Conservation (phyloP, 2,113 vertebrate species). For the Pluvialis apricaria region DNA sequence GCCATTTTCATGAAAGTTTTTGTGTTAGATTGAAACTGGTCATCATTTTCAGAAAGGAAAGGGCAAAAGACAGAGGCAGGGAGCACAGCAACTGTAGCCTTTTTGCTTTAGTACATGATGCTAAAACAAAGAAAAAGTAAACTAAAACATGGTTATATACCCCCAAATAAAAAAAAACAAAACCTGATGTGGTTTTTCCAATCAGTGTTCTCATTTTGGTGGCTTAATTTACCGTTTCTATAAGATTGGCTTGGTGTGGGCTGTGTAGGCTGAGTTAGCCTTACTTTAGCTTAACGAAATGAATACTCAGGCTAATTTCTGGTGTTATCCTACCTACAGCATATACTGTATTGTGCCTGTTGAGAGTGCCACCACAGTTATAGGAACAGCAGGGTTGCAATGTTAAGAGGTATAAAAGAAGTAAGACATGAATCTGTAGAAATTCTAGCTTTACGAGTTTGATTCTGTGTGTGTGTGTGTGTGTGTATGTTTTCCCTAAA, state of each 20-base stretch:
- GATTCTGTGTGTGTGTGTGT: not conserved
- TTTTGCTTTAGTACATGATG: not conserved
- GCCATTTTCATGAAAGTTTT: not conserved
- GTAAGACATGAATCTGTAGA: not conserved
- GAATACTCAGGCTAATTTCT: not conserved
- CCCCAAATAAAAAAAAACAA: not conserved
- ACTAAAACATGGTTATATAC: not conserved
- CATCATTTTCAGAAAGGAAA: not conserved
- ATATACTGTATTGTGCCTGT: not conserved
- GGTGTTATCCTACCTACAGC: not conserved
- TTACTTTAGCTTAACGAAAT: not conserved
- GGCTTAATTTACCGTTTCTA: not conserved
- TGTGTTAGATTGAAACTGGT: not conserved
- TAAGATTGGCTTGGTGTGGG: not conserved
- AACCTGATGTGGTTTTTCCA: not conserved
- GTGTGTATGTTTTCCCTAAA: fast-evolving
- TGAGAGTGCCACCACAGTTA: not conserved
- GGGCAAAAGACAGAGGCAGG: not conserved
- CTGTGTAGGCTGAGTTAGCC: not conserved
- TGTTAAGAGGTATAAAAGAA: not conserved
- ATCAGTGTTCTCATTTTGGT: not conserved
- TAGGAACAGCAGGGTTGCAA: not conserved
- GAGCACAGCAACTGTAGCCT: not conserved
- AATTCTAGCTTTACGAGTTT: fast-evolving
- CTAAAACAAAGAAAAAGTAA: not conserved